Evolutionary conservation across 2,888 invertebrate genomes (phyloP).

Genomic region (Noctua comes): DNA sequence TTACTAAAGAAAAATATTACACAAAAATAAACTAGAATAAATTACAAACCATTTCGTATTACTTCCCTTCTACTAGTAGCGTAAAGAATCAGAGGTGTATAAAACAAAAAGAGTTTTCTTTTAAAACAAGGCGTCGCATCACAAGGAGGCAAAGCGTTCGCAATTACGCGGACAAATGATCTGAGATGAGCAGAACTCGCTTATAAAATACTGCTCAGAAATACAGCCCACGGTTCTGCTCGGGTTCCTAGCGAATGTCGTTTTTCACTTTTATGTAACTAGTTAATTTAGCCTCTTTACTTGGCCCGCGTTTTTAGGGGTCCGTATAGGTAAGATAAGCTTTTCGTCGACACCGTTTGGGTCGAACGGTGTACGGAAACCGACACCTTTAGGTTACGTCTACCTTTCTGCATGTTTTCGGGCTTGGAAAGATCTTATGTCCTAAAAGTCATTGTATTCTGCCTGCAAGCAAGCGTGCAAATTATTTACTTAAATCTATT

Average conservation of each 20-base stretch:
- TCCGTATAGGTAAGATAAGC: not conserved
- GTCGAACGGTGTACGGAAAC: not conserved
- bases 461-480: no score
- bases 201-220: constrained; percentile 68
- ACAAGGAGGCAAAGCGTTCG: constrained; percentile 68
- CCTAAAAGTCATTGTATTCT: no score
- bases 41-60: constrained; percentile 61
- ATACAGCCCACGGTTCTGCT: constrained; percentile 52
- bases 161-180: constrained; percentile 78
- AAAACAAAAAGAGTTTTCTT: constrained; percentile 66
- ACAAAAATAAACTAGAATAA: constrained; percentile 45
- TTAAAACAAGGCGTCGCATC: constrained; percentile 72
- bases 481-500: no score
- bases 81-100: constrained; percentile 55
- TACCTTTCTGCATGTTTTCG: not conserved
- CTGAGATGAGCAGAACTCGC: constrained; percentile 69
- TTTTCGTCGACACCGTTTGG: not conserved
- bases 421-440: not conserved
- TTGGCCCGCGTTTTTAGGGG: constrained; percentile 30
- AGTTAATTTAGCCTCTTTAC: constrained; percentile 63
- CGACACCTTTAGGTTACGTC: rapidly evolving
- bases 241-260: constrained; percentile 34
- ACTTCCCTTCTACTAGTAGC: constrained; percentile 46
- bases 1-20: constrained; percentile 37
- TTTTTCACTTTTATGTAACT: constrained; percentile 68